phyloP scores from a whole-genome alignment of 2,113 vertebrate species.

The Cairina moschata region DNA sequence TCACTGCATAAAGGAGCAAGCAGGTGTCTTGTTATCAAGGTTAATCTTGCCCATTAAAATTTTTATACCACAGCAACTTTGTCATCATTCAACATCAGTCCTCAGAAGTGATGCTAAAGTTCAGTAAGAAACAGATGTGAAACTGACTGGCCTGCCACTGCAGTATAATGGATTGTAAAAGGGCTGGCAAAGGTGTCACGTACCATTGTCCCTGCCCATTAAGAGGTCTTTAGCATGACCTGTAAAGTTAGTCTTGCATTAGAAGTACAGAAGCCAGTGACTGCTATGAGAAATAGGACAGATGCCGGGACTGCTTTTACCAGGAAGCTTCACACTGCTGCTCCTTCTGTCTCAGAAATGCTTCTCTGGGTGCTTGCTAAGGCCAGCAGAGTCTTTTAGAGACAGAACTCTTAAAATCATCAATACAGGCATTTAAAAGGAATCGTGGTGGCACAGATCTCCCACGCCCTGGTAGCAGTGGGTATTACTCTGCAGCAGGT shows the following conservation, averaged over 20 bases:
- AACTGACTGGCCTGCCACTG: conserved; percentile 19
- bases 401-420: background rate
- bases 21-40: background rate
- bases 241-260: conserved; percentile 10
- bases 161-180: conserved; percentile 8
- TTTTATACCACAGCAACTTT: background rate
- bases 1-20: background rate
- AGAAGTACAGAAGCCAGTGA: background rate
- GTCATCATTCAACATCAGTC: conserved; percentile 14
- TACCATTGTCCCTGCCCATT: background rate
- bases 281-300: background rate
- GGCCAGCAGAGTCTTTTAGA: background rate
- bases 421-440: background rate
- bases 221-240: background rate
- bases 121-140: conserved; percentile 29
- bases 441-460: background rate
- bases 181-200: background rate
- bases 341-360: background rate
- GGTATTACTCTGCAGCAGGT: too few species aligned
- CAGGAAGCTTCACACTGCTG: background rate
- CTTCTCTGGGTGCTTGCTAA: background rate
- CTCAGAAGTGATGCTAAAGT: background rate
- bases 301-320: background rate
- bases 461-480: background rate
- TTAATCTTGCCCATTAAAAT: background rate